Evolutionary conservation across 2,113 vertebrate species (phyloP), one percentile per base, ranked within the genome.

Genomic region (Siniperca knerii): DNA sequence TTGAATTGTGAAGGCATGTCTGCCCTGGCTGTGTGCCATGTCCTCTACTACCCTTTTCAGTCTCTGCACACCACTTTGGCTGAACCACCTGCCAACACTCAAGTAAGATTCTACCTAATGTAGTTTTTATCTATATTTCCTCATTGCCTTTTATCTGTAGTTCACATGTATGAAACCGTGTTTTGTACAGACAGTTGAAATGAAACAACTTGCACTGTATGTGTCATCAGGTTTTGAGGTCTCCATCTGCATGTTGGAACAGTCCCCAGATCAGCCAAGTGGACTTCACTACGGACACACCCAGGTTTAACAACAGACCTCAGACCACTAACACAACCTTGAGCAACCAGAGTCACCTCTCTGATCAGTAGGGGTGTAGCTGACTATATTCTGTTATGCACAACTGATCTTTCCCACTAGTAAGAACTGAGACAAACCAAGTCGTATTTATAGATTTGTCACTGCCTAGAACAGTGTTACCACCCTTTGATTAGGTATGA

Each of bases 1-100:
- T 11, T 93, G 84, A 96, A 95, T 0, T 87, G 92, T 2, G 96
- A 98, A 78, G 97, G 96, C 75, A 91, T 97, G 87, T 96, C 96
- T 0, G 92, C 96, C 0, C 93, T 98, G 69, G 93, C 93, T 65
- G 95, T 96, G 70, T 96, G 96, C 78, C 85, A 95, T 61, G 90
- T 97, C 20, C 95, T 97, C n/a, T 96, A 95, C 88, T 98, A 97
- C 83, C 96, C 97, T 0, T 74, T 91, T 48, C 67, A 78, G 11
- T 91, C 89, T 79, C 95, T 97, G 74, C 89, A 93, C 50, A 66
- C 77, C 64, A 86, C 95, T n/a, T 55, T 94, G 6, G 89, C 93
- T 58, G 94, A 92, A 58, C 92, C 75, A 21, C 40, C 25, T 2
- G 8, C 25, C 55, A 85, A 73, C 46, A 55, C 66, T 55, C 76